These are phyloP conservation scores for Cancer borealis DNA, from an alignment of 2,888 invertebrate species.

Conservation along the genomic window DNA sequence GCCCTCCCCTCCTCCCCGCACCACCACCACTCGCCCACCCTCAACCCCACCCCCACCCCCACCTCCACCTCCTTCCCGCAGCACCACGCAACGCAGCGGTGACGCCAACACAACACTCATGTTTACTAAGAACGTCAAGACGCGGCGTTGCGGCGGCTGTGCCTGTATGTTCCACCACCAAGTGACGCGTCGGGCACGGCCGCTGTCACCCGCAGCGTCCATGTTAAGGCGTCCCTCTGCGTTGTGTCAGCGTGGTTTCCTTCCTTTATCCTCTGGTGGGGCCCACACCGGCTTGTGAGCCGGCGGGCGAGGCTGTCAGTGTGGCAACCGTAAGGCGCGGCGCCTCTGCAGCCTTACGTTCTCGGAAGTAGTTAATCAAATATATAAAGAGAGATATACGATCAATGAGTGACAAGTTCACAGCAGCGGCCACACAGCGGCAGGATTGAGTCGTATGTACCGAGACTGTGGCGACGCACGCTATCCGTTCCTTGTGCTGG, in stretches of 20 bases:
- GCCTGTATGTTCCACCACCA: not conserved
- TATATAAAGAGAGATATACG: not conserved
- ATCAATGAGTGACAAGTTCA: not conserved
- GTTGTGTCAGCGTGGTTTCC: not conserved
- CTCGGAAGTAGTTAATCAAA: not conserved
- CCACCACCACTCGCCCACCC: not conserved
- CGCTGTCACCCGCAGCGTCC: not conserved
- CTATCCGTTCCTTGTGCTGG: not conserved
- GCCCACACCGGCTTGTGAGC: not conserved
- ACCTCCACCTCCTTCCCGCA: not conserved
- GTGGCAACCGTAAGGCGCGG: not conserved
- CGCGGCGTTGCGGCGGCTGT: not conserved
- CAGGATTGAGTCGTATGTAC: not conserved
- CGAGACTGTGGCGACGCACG: not conserved
- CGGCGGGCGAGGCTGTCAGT: conserved; percentile 25
- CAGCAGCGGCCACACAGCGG: not conserved
- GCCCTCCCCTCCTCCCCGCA: conserved; percentile 1
- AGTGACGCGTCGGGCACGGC: not conserved
- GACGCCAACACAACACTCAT: conserved; percentile 21
- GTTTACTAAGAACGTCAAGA: conserved; percentile 10
- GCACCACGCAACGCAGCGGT: conserved; percentile 10
- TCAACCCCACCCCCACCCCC: not conserved
- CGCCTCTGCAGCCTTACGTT: not conserved
- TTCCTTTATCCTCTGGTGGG: not conserved
- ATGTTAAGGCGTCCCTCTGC: conserved; percentile 12